Percentiles rank a stretch among this genome's conserved stretches.
Evolutionary conservation across 2,797 vertebrate species (phyloP).

Genomic region (Galagoides demidoff): DNA sequence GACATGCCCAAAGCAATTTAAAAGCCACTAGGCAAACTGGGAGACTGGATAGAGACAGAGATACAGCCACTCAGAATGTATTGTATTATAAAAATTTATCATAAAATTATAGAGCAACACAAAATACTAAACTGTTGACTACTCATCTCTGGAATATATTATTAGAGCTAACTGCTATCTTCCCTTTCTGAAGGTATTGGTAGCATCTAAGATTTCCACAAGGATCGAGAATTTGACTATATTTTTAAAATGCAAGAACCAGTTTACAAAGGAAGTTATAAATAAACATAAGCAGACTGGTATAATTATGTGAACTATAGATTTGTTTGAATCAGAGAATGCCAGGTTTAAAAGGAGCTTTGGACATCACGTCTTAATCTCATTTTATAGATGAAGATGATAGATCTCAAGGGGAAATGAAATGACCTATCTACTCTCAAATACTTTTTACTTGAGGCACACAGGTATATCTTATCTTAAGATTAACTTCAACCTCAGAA

Average conservation of each 20-base stretch:
- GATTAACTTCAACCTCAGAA: neutral
- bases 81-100: neutral
- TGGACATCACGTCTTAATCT: neutral
- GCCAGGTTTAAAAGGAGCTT: neutral
- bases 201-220: neutral
- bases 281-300: neutral
- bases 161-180: neutral
- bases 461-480: neutral
- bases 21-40: neutral
- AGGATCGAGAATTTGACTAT: neutral
- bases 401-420: accelerated
- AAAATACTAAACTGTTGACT: neutral
- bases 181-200: neutral
- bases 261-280: neutral
- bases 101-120: neutral
- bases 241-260: neutral
- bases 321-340: neutral
- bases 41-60: neutral
- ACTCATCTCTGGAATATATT: neutral
- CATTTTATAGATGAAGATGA: neutral
- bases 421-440: neutral
- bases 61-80: neutral
- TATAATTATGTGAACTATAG: neutral
- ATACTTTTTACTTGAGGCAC: neutral
- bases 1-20: neutral